Evolutionary conservation across 2,113 vertebrate species (phyloP).

Genomic region (Sarotherodon lohbergeri): DNA sequence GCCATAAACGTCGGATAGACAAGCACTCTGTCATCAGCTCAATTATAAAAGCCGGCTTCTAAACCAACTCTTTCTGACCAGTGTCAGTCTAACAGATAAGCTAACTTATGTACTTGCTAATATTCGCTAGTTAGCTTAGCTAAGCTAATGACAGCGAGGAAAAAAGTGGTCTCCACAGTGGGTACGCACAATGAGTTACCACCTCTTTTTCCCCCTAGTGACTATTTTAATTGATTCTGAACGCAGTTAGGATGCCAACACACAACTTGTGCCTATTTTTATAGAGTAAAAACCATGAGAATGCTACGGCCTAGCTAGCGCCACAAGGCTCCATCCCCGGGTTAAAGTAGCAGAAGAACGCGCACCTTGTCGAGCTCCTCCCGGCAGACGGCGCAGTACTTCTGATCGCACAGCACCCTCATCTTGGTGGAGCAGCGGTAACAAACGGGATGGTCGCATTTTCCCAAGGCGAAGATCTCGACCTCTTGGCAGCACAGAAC

Average conservation of each 20-base stretch:
- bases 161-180: background rate
- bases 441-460: constrained; percentile 96
- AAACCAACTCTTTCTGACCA: background rate
- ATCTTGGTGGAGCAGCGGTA: constrained; percentile 97
- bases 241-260: background rate
- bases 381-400: constrained; percentile 97
- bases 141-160: background rate
- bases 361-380: constrained; percentile 93
- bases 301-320: constrained; percentile 36
- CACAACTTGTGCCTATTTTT: background rate
- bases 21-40: background rate
- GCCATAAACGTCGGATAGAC: background rate
- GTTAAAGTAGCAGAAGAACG: background rate
- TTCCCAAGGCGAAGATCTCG: constrained; percentile 87
- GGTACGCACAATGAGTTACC: background rate
- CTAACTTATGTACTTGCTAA: background rate
- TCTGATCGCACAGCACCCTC: constrained; percentile 93
- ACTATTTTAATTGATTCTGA: background rate
- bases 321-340: background rate
- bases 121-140: background rate
- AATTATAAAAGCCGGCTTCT: background rate
- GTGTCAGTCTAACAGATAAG: background rate
- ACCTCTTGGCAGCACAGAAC: constrained; percentile 94
- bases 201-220: background rate
- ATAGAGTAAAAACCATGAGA: background rate